A percentile compares a stretch with the other conserved stretches of the same genome.
Conservation (phyloP, 2,113 vertebrate species). For the Actenoides hombroni region DNA sequence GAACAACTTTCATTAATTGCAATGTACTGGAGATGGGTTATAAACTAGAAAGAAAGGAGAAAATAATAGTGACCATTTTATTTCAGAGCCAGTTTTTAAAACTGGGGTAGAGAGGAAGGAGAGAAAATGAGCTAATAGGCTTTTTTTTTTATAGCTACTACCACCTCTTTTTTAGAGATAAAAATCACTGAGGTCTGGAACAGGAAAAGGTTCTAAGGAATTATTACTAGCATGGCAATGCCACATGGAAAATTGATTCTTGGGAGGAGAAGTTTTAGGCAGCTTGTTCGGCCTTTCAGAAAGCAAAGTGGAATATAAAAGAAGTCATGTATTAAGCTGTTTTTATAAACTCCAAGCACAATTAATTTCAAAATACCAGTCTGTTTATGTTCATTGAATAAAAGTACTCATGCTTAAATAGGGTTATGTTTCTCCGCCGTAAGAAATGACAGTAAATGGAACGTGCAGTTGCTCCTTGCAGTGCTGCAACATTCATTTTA, state of each 20-base stretch:
- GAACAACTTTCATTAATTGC: not conserved
- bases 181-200: not conserved
- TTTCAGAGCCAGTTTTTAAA: not conserved
- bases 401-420: not conserved
- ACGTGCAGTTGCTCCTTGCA: not conserved
- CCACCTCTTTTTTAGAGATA: not conserved
- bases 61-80: not conserved
- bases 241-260: constrained; percentile 6
- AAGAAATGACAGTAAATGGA: not conserved
- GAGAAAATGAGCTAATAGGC: not conserved
- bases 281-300: not conserved
- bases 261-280: not conserved
- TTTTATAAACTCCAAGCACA: not conserved
- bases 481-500: not conserved
- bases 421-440: not conserved
- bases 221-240: not conserved
- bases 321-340: not conserved
- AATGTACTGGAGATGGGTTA: not conserved
- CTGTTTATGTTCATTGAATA: not conserved
- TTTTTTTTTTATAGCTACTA: not conserved
- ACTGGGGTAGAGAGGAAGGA: not conserved
- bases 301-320: not conserved
- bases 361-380: not conserved
- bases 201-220: not conserved
- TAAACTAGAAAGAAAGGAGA: not conserved